These are phyloP conservation scores for Platypus cylindrus DNA, from an alignment of 2,888 invertebrate genomes.

Conservation along the genomic window DNA sequence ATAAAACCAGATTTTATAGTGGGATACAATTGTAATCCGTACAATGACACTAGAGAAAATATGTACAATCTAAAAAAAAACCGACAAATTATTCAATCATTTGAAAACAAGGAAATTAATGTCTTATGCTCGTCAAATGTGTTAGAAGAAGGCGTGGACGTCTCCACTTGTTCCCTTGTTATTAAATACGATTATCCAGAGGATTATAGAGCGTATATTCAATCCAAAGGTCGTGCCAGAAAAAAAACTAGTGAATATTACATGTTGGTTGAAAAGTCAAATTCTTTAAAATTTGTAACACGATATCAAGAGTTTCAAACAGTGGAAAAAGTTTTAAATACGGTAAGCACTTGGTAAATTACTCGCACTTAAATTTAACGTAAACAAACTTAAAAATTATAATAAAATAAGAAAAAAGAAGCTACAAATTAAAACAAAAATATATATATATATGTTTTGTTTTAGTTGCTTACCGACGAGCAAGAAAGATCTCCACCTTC, in stretches of 20 bases:
- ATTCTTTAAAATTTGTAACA: constrained; percentile 23
- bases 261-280: constrained; percentile 37
- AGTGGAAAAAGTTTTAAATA: constrained; percentile 43
- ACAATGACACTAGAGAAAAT: constrained; percentile 42
- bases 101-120: constrained; percentile 47
- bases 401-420: too few relatives aligned
- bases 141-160: constrained; percentile 72
- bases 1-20: constrained; percentile 60
- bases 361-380: too few relatives aligned
- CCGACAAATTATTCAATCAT: constrained; percentile 37
- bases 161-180: constrained; percentile 70
- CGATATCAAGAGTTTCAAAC: constrained; percentile 32
- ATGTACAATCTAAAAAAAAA: constrained; percentile 39
- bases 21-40: constrained; percentile 49
- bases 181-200: constrained; percentile 57
- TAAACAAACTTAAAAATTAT: too few relatives aligned
- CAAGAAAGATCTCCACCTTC: constrained; percentile 42
- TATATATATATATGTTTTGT: constrained; percentile 12
- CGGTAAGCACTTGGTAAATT: too few relatives aligned
- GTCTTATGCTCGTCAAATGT: constrained; percentile 64
- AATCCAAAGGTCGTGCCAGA: constrained; percentile 84
- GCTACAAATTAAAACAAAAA: too few relatives aligned
- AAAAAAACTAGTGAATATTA: constrained; percentile 46
- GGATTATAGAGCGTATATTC: constrained; percentile 72
- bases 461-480: constrained; percentile 38